Evolutionary conservation across 2,113 vertebrate species (phyloP).

Genomic region (Dunckerocampus dactyliophorus): DNA sequence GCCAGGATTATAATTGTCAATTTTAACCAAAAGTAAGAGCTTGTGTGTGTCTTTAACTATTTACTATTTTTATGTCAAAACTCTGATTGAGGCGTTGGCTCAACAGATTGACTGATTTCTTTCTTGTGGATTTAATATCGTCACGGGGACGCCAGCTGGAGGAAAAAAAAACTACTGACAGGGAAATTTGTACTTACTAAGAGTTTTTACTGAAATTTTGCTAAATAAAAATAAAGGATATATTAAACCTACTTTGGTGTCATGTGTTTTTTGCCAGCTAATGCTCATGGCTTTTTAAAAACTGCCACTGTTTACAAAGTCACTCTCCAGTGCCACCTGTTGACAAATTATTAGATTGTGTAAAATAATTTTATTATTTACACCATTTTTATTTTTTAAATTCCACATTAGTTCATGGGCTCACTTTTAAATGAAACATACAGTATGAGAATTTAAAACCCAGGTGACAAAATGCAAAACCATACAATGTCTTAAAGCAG

Average conservation of each 20-base stretch:
- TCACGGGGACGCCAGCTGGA: conserved; percentile 44
- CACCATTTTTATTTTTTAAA: no score
- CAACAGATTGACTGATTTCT: conserved; percentile 3
- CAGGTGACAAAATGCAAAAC: no score
- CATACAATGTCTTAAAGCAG: no score
- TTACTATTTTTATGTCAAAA: conserved; percentile 2
- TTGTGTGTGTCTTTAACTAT: conserved; percentile 16
- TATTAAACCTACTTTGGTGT: conserved; percentile 46
- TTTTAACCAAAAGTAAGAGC: conserved; percentile 20
- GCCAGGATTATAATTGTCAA: conserved; percentile 32
- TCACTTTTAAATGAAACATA: no score
- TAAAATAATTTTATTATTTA: no score
- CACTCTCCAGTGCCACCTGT: no score
- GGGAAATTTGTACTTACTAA: conserved; percentile 63
- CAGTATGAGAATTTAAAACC: no score
- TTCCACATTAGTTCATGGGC: no score
- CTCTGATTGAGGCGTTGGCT: conserved; percentile 15
- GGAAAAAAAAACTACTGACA: conserved; percentile 66
- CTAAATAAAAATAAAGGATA: conserved; percentile 71
- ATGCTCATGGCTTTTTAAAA: no score
- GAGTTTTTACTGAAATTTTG: conserved; percentile 71
- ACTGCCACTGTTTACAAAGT: not conserved
- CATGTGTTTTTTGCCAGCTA: conserved; percentile 12
- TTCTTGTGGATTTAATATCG: conserved; percentile 9
- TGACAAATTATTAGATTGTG: no score